Base-by-base conservation (phyloP, 2,113 vertebrate species). In the Pteronura brasiliensis region DNA sequence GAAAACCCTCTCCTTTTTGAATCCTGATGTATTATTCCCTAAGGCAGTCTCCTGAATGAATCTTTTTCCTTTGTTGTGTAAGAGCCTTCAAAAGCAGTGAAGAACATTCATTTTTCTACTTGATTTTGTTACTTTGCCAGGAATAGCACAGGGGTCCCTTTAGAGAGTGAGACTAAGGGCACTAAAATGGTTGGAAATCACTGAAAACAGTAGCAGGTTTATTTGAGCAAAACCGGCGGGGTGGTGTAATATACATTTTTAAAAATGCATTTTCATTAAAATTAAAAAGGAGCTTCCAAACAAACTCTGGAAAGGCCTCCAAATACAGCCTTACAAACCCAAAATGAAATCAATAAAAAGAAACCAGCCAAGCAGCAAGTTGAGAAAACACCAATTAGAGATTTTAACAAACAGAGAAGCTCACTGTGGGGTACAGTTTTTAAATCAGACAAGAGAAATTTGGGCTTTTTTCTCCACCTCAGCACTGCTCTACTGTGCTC, bases 311-410 rank as follows among this genome's bases (percentile, higher is more conserved):
- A 98, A 98, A 96, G 88, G 94, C 77, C 95, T 98, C 97, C 97
- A 97, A 98, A 97, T 95, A 96, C 84, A 96, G 97, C 90, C 69
- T 97, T 95, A 96, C 77, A 97, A 98, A 92, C 90, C 95, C 90
- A 91, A 98, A 98, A 98, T 98, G 97, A 98, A 98, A 98, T 98
- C 97, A 98, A 98, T 98, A 97, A 97, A 97, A 97, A 98, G 97
- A 97, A 98, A 98, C 96, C 97, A 98, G 97, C 98, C 97, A 97
- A 98, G 97, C 96, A 95, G 97, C 97, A 98, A 97, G 97, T 98
- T 98, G 97, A 98, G 97, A 98, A 98, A 98, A 98, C 97, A 98
- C 97, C 97, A 98, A 98, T 98, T 98, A 98, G 98, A 98, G 96
- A 96, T 98, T 98, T 98, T 98, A 97, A 98, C 97, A 98, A 98